Evolutionary conservation across 2,797 vertebrate genomes (phyloP).

Genomic region (Macropus fuliginosus): DNA sequence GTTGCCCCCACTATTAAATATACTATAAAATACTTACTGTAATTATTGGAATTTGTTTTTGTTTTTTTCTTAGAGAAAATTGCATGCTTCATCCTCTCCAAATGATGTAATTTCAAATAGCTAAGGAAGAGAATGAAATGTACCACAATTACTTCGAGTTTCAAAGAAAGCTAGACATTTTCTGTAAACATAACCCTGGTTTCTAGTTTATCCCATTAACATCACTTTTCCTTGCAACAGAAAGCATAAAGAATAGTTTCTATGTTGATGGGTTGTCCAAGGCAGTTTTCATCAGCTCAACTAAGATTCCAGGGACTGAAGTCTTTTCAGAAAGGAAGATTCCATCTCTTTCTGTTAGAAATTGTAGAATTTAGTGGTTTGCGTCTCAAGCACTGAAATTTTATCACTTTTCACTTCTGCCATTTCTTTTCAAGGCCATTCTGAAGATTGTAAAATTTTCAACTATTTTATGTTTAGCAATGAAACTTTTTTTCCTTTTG

Average conservation of each 20-base stretch:
- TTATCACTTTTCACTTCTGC: neutral
- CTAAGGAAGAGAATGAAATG: neutral
- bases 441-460: conserved; percentile 1
- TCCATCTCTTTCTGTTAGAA: neutral
- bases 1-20: neutral
- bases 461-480: neutral
- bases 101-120: neutral
- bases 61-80: conserved; percentile 21
- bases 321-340: conserved; percentile 5
- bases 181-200: neutral
- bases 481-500: neutral
- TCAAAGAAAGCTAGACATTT: neutral
- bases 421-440: conserved; percentile 63
- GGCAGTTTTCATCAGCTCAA: conserved; percentile 14
- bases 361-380: conserved; percentile 26
- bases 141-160: neutral
- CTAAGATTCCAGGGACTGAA: conserved; percentile 2
- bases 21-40: neutral
- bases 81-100: neutral
- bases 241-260: conserved; percentile 4
- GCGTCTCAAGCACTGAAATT: conserved; percentile 56
- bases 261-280: neutral
- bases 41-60: conserved; percentile 32
- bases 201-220: neutral
- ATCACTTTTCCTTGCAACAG: neutral